Percentiles rank a stretch among this genome's conserved stretches.
Evolutionary conservation across 2,888 invertebrate species (phyloP).

Genomic region (Odontocerum albicorne): DNA sequence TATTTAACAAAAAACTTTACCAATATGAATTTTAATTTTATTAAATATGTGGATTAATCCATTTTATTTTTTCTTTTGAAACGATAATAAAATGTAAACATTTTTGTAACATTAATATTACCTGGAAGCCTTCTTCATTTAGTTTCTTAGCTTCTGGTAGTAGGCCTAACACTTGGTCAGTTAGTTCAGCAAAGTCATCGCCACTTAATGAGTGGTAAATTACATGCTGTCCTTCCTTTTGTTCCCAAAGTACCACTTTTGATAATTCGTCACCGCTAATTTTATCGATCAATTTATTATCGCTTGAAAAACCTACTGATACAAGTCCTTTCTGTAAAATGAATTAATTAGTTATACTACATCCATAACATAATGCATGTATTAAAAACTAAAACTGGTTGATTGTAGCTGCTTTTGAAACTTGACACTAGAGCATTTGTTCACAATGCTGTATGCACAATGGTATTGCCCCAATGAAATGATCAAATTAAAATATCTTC

Average conservation of each 20-base stretch:
- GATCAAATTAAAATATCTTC: too few species aligned
- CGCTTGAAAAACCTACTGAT: conserved; percentile 51
- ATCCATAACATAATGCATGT: background rate
- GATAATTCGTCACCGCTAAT: conserved; percentile 39
- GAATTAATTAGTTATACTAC: conserved; percentile 2
- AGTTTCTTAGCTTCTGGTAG: conserved; percentile 64
- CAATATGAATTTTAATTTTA: too few species aligned
- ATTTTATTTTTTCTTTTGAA: too few species aligned
- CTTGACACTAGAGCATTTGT: too few species aligned
- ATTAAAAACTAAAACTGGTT: too few species aligned
- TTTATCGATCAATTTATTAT: conserved; percentile 48
- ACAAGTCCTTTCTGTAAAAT: conserved; percentile 51
- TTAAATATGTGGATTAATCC: too few species aligned
- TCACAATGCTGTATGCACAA: too few species aligned
- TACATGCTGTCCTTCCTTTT: conserved; percentile 30
- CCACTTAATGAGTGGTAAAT: conserved; percentile 41
- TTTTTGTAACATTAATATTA: too few species aligned
- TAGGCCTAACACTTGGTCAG: conserved; percentile 58
- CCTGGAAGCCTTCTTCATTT: conserved; percentile 60
- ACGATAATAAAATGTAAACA: too few species aligned
- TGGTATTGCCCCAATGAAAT: too few species aligned
- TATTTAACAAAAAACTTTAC: too few species aligned
- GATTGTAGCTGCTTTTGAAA: too few species aligned
- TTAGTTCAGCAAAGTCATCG: conserved; percentile 57
- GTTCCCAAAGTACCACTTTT: conserved; percentile 45